phyloP scores from a whole-genome alignment of 2,113 vertebrate genomes.

The Panthera leo region DNA sequence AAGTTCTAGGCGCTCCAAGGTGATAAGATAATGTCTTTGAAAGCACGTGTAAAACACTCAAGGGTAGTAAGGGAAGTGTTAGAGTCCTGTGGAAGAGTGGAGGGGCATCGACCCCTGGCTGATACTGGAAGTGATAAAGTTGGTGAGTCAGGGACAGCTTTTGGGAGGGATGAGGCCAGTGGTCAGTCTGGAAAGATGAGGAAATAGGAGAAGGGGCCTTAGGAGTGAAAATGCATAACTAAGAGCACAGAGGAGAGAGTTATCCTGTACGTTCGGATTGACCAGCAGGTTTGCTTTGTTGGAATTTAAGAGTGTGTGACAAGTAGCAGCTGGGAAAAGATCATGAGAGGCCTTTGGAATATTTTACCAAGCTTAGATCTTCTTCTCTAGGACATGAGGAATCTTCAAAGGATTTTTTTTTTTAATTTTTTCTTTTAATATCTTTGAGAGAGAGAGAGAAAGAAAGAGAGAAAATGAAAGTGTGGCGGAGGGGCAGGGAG shows the following conservation, averaged over 20 bases:
- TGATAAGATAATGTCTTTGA: neutral
- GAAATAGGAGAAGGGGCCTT: neutral
- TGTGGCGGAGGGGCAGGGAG: too few species aligned
- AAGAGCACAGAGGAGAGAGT: neutral
- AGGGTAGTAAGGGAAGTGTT: neutral
- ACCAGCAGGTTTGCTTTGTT: neutral
- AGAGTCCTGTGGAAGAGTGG: neutral
- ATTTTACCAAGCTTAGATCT: constrained; percentile 21
- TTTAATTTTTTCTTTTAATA: too few species aligned
- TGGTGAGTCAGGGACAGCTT: neutral
- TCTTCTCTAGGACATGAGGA: neutral
- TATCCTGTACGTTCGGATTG: neutral
- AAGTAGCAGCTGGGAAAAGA: neutral
- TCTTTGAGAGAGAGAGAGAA: too few species aligned
- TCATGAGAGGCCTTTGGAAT: neutral
- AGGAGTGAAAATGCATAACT: neutral
- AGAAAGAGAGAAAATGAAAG: too few species aligned
- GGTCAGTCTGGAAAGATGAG: neutral
- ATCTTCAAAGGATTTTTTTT: neutral
- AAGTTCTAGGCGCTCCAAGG: neutral
- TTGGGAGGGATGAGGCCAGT: neutral
- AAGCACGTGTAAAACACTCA: too few species aligned
- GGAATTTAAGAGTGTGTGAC: neutral
- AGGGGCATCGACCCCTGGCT: neutral
- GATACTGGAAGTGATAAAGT: neutral